phyloP scores from a whole-genome alignment of 92 coral and sea anemone species.

The Anthopleura xanthogrammica region DNA sequence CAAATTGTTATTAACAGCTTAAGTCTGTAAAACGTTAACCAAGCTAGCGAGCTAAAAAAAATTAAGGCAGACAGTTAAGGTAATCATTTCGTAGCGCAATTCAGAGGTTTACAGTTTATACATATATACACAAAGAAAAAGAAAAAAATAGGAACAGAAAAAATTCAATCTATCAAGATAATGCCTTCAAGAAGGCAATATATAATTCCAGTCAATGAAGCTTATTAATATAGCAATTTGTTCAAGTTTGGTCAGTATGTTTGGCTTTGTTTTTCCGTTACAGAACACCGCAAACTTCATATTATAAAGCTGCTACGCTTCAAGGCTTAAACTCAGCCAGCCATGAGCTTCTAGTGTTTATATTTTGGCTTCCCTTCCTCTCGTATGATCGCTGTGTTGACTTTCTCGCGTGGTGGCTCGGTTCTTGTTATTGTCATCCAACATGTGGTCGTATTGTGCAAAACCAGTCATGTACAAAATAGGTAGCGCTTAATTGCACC shows the following conservation, averaged over 20 bases:
- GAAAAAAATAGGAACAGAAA: too few relatives aligned
- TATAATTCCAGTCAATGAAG: too few relatives aligned
- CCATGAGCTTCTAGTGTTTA: not conserved
- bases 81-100: too few relatives aligned
- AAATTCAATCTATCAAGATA: too few relatives aligned
- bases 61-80: too few relatives aligned
- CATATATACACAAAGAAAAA: too few relatives aligned
- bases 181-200: too few relatives aligned
- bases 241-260: not conserved
- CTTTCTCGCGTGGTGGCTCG: slow-evolving; percentile 29
- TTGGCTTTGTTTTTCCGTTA: not conserved
- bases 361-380: not conserved
- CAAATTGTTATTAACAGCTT: too few relatives aligned
- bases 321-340: not conserved
- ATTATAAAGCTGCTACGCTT: not conserved
- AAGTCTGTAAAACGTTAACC: too few relatives aligned
- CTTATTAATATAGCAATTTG: not conserved
- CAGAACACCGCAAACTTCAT: not conserved
- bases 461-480: slow-evolving; percentile 14
- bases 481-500: slow-evolving; percentile 3
- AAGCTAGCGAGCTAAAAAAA: too few relatives aligned
- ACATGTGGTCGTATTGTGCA: slow-evolving; percentile 70
- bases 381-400: not conserved
- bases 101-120: too few relatives aligned
- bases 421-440: slow-evolving; percentile 11